Evolutionary conservation across 2,113 vertebrate species (phyloP).

Genomic region (Vombatus ursinus): DNA sequence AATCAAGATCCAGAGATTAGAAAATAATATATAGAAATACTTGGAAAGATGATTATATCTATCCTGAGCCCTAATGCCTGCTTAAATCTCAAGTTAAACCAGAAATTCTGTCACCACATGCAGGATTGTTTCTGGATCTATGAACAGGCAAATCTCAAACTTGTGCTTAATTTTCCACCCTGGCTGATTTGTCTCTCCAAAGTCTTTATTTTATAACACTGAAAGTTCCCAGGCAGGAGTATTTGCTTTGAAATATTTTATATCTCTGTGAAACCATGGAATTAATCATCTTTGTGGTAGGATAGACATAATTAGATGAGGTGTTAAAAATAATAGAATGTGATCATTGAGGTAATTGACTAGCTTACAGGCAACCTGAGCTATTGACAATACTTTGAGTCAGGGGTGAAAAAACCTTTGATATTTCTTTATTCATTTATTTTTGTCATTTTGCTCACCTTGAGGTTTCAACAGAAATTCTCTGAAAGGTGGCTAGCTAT

Average conservation of each 20-base stretch:
- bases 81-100: not conserved
- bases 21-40: not conserved
- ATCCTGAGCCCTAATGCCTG: not conserved
- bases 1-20: not conserved
- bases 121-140: not conserved
- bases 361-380: not conserved
- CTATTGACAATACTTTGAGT: not conserved
- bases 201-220: not conserved
- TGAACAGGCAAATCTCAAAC: not conserved
- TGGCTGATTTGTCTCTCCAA: not conserved
- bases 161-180: not conserved
- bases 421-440: not conserved
- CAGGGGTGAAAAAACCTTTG: not conserved
- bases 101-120: not conserved
- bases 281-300: not conserved
- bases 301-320: not conserved
- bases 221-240: not conserved
- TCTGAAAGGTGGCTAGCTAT: not conserved
- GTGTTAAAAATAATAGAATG: not conserved
- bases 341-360: not conserved
- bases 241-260: not conserved
- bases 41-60: not conserved
- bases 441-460: not conserved
- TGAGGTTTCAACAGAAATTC: not conserved
- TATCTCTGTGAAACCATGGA: not conserved